Percentiles rank a stretch among this genome's conserved stretches.
Conservation (phyloP, 2,113 vertebrate species). For the Triplophysa tibetana region DNA sequence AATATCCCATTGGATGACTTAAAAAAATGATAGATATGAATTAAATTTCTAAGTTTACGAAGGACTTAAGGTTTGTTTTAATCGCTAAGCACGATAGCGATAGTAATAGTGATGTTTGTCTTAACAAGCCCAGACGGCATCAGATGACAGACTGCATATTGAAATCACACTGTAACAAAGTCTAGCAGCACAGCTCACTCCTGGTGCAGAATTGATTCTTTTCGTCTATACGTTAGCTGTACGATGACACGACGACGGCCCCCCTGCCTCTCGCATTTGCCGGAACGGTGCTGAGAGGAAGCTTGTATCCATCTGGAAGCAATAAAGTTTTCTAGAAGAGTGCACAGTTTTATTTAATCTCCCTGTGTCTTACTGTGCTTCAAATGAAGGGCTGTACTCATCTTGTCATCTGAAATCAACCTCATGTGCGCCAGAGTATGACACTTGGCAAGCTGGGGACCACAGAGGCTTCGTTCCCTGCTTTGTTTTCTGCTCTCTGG, state of each 20-base stretch:
- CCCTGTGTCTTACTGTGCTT: constrained; percentile 84
- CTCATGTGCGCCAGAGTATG: constrained; percentile 75
- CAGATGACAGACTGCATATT: not conserved
- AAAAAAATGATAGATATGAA: too few relatives aligned
- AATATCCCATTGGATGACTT: too few relatives aligned
- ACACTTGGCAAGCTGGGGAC: constrained; percentile 41
- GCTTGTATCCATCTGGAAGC: constrained; percentile 88
- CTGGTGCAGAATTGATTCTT: constrained; percentile 49
- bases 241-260: constrained; percentile 72
- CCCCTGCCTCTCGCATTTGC: constrained; percentile 70
- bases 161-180: constrained; percentile 15
- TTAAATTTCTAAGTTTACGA: too few relatives aligned
- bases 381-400: constrained; percentile 84
- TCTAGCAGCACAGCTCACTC: constrained; percentile 43
- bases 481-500: constrained; percentile 18
- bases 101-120: not conserved
- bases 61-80: not conserved
- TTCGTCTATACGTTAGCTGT: constrained; percentile 59
- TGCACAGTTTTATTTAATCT: constrained; percentile 89
- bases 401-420: constrained; percentile 83
- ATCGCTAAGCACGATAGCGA: not conserved
- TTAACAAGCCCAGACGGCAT: not conserved
- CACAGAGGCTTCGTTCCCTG: not conserved
- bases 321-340: constrained; percentile 89
- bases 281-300: constrained; percentile 80